Evolutionary conservation across 2,797 vertebrate genomes (phyloP), one percentile per base, ranked within the genome.

Genomic region (Tolypeutes matacus): DNA sequence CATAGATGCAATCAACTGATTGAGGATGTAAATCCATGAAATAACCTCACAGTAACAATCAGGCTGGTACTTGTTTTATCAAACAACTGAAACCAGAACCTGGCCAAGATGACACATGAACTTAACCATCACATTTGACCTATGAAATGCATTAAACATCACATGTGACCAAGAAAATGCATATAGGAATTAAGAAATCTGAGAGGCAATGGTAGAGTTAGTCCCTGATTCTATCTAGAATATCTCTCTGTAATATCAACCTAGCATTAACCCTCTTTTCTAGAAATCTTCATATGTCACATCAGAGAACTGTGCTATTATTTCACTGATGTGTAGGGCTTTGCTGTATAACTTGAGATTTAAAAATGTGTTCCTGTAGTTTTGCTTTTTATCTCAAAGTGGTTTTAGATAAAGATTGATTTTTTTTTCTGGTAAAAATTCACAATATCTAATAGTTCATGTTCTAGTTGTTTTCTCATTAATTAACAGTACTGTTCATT

Each of bases 401-500:
- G 95, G 53, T 78, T 97, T 96, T 94, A 86, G 95, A 81, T 76
- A 76, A 85, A 96, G 92, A 97, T 29, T 67, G 78, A 96, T 91
- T 97, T 96, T 92, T 95, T 90, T 96, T 58, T 60, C 34, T 73
- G 3, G 73, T 29, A 94, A 42, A 96, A 95, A 62, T 89, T 88
- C 86, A 36, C 67, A 97, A 91, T 64, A 92, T 29, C 27, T 93
- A 85, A 95, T 83, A 73, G 21, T 4, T 58, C 21, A 51, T 96
- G 85, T 91, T 95, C 70, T 95, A 20, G 73, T 46, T 92, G 65
- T 93, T 98, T 98, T 94, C 64, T 96, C 90, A 91, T 95, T 98
- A 97, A 96, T 98, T 97, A 98, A 95, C 7, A 65, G 65, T 89
- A 95, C 23, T 82, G 70, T 88, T 97, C 94, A 97, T 97, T 98